Percentiles rank a stretch among this genome's conserved stretches.
Conservation (phyloP, 2,888 invertebrate species). For the Protodeltote pygarga region DNA sequence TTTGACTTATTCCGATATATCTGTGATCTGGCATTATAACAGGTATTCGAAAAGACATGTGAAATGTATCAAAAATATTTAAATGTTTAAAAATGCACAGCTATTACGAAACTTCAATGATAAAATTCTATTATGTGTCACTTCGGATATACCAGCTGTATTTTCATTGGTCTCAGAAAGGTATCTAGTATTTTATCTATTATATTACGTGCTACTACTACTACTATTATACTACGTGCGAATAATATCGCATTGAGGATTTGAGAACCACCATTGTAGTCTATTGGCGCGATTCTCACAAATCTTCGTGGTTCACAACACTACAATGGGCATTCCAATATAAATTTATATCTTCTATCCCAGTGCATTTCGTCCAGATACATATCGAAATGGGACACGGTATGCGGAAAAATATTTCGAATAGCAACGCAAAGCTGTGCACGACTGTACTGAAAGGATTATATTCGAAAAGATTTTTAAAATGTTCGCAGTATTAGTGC, state of each 20-base stretch:
- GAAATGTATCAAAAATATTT: no score
- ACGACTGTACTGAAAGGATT: slow-evolving; percentile 34
- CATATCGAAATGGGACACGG: slow-evolving; percentile 33
- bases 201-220: no score
- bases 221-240: no score
- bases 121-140: no score
- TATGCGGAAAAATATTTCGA: slow-evolving; percentile 47
- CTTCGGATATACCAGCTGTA: slow-evolving; percentile 3
- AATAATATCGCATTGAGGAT: slow-evolving; percentile 35
- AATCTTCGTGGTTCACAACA: slow-evolving; percentile 53
- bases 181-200: slow-evolving; percentile 34
- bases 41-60: no score
- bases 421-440: slow-evolving; percentile 35
- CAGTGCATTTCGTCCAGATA: slow-evolving; percentile 46
- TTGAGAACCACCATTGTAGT: slow-evolving; percentile 38
- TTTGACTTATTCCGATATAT: no score
- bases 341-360: slow-evolving; percentile 53
- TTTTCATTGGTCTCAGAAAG: slow-evolving; percentile 13
- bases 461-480: slow-evolving; percentile 35
- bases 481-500: slow-evolving; percentile 30
- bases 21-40: no score
- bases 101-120: neutral
- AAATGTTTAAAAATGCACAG: no score
- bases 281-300: slow-evolving; percentile 39
- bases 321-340: slow-evolving; percentile 58